Evolutionary conservation across 2,113 vertebrate species (phyloP).

Genomic region (Syrrhaptes paradoxus): DNA sequence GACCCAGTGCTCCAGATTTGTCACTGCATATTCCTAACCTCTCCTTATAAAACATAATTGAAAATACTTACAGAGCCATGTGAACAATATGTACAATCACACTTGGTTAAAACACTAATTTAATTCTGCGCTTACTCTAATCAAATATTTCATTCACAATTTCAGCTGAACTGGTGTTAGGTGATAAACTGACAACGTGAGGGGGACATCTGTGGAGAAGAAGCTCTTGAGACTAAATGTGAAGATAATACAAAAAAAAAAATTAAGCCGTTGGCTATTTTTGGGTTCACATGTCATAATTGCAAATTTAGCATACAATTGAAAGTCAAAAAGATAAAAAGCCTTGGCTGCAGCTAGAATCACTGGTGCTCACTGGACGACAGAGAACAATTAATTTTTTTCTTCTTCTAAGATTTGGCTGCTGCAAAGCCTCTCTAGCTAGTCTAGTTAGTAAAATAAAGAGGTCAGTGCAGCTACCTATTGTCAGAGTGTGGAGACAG

Average conservation of each 20-base stretch:
- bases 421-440: background rate
- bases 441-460: background rate
- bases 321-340: background rate
- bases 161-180: background rate
- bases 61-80: background rate
- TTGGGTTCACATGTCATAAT: background rate
- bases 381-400: background rate
- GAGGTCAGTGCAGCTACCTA: background rate
- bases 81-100: background rate
- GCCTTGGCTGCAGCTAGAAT: background rate
- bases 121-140: background rate
- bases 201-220: background rate
- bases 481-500: background rate
- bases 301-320: background rate
- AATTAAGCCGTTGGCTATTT: background rate
- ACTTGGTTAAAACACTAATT: slow-evolving; percentile 1
- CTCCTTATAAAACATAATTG: background rate
- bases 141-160: background rate
- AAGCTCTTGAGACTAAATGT: background rate
- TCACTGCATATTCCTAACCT: background rate
- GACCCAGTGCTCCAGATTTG: background rate
- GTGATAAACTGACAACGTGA: background rate
- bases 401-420: background rate
- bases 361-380: background rate
- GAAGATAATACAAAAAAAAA: background rate